Conservation (phyloP, 1,140 invertebrate genomes). For the Neotoxoptera formosana region DNA sequence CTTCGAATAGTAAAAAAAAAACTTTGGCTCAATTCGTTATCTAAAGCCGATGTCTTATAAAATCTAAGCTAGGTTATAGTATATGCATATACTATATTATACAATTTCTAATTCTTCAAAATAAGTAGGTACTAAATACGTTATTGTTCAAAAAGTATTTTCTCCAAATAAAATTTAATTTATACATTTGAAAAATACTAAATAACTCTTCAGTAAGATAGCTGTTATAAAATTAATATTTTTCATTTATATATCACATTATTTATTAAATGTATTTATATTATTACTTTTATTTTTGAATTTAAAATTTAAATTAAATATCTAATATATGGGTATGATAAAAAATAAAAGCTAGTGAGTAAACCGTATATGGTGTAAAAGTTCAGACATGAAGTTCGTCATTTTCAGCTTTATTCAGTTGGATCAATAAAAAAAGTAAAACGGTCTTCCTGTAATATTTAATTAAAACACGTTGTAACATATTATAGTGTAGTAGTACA, state of each 20-base stretch:
- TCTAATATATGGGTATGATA: background rate
- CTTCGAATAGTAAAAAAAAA: background rate
- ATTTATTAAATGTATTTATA: background rate
- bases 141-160: too few relatives aligned
- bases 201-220: background rate
- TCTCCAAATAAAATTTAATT: too few relatives aligned
- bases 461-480: background rate
- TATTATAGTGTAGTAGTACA: background rate
- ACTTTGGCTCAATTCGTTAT: background rate
- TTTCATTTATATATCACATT: background rate
- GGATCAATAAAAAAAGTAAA: conserved; percentile 41
- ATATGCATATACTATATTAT: background rate
- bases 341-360: background rate
- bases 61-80: background rate
- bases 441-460: background rate
- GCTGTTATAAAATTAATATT: background rate
- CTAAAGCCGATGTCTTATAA: background rate
- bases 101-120: too few relatives aligned
- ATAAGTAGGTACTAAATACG: too few relatives aligned
- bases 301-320: background rate
- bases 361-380: background rate
- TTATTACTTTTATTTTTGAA: background rate
- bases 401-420: background rate
- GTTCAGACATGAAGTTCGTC: background rate
- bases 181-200: background rate